Conservation (phyloP, 92 coral and sea anemone genomes). For the Palythoa caribaeorum region DNA sequence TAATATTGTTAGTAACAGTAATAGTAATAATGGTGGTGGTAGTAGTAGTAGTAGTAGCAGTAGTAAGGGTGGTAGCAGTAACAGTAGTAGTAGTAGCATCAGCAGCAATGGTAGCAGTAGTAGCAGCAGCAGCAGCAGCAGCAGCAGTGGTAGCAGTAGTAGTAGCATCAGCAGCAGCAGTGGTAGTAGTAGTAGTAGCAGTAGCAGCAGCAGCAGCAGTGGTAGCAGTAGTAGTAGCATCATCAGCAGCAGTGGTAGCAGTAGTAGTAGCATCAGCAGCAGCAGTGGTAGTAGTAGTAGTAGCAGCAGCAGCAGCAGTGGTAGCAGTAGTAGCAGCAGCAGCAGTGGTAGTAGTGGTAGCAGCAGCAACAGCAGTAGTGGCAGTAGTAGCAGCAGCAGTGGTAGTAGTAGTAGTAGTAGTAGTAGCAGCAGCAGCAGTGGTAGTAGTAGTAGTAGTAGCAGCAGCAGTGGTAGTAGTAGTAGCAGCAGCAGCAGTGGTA, state of each 20-base stretch:
- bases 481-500: not conserved
- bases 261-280: not conserved
- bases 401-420: too few species aligned
- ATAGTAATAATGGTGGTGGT: not conserved
- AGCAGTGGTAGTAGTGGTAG: too few species aligned
- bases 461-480: not conserved
- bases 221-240: not conserved
- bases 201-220: not conserved
- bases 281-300: not conserved
- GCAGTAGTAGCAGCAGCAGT: too few species aligned
- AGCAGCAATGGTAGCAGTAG: not conserved
- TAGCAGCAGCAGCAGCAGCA: not conserved
- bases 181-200: too few species aligned
- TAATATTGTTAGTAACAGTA: too few species aligned
- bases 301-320: not conserved
- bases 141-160: not conserved
- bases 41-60: not conserved
- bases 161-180: too few species aligned
- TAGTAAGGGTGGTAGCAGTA: too few species aligned
- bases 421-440: not conserved
- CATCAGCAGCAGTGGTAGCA: not conserved
- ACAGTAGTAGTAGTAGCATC: too few species aligned
- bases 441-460: not conserved
- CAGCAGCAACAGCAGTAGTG: too few species aligned
- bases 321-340: too few species aligned